Percentiles rank a stretch among this genome's conserved stretches.
These are phyloP conservation scores for Butastur rufipennis DNA, from an alignment of 2,113 vertebrate species.

Conservation along the genomic window DNA sequence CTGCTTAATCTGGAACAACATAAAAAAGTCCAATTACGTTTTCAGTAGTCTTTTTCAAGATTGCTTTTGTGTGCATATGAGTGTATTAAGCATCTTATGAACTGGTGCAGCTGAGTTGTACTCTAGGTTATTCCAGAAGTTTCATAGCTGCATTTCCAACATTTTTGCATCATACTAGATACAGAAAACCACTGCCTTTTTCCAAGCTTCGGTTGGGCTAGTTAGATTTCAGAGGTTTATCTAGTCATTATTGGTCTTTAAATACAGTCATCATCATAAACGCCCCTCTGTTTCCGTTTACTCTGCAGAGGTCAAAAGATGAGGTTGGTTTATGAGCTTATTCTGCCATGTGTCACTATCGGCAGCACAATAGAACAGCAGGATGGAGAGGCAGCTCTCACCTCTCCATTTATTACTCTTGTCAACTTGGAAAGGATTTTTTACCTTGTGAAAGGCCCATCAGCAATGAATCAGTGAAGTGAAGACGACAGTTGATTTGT, in stretches of 20 bases:
- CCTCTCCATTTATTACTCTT: constrained; percentile 85
- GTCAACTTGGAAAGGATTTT: constrained; percentile 77
- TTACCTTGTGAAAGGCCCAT: constrained; percentile 81
- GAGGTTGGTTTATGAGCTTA: constrained; percentile 87
- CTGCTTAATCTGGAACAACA: background rate
- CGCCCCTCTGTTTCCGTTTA: constrained; percentile 77
- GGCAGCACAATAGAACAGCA: constrained; percentile 70
- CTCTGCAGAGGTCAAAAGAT: constrained; percentile 85
- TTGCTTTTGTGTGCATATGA: background rate
- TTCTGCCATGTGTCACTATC: constrained; percentile 82
- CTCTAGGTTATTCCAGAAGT: background rate
- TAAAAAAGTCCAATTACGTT: background rate
- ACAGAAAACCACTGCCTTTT: background rate
- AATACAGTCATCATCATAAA: constrained; percentile 85
- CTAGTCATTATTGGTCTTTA: constrained; percentile 83
- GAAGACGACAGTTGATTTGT: constrained; percentile 90
- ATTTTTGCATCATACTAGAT: background rate
- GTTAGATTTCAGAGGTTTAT: constrained; percentile 78
- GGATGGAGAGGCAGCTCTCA: constrained; percentile 78
- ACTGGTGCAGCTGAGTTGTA: background rate
- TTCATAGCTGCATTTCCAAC: background rate
- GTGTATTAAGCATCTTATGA: background rate
- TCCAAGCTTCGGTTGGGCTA: background rate
- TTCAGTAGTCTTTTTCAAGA: background rate
- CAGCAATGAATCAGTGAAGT: constrained; percentile 84